A percentile compares a stretch with the other conserved stretches of the same genome.
These are phyloP conservation scores for Tenodera sinensis DNA, from an alignment of 2,888 invertebrate genomes.

Conservation along the genomic window DNA sequence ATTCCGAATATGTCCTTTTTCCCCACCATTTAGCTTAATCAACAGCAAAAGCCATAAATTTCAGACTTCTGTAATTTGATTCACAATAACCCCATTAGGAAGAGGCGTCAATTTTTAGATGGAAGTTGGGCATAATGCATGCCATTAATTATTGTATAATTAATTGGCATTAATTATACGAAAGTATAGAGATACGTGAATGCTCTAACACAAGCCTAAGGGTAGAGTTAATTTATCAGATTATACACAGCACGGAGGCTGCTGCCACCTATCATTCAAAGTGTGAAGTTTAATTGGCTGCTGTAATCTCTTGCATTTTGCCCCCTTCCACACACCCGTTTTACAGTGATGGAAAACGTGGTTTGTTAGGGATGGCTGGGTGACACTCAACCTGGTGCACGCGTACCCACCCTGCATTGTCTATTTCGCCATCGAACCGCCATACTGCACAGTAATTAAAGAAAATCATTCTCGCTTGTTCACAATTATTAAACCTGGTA, in stretches of 20 bases:
- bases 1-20: not conserved
- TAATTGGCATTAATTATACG: slow-evolving; percentile 10
- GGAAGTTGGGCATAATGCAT: not conserved
- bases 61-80: not conserved
- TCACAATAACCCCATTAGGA: not conserved
- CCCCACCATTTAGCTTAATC: not conserved
- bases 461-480: too few species aligned
- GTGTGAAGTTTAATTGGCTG: slow-evolving; percentile 1
- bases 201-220: not conserved
- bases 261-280: slow-evolving; percentile 14
- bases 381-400: too few species aligned
- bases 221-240: slow-evolving; percentile 5
- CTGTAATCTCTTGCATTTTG: not conserved
- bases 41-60: not conserved
- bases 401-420: too few species aligned
- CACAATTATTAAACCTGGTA: too few species aligned
- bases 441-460: too few species aligned
- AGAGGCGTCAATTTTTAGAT: not conserved
- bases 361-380: not conserved
- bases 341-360: not conserved
- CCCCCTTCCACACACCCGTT: not conserved
- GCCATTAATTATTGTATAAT: slow-evolving; percentile 18
- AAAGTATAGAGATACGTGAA: not conserved
- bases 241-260: not conserved
- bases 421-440: too few species aligned